Conservation (phyloP, 1,140 invertebrate species). For the Frieseomelitta varia region DNA sequence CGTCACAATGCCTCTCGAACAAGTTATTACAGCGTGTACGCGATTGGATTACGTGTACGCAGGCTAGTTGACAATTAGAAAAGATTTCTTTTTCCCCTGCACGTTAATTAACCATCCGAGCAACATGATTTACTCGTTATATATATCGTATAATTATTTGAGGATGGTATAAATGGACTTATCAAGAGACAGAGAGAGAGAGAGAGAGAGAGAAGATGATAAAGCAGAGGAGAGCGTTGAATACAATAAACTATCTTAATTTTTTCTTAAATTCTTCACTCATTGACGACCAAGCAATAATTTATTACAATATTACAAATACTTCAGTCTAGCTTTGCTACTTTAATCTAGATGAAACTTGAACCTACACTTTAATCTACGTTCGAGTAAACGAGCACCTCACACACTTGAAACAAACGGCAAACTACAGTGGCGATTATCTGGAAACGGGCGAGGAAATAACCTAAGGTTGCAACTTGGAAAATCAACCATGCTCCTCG, state of each 20-base stretch:
- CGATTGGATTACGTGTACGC: background rate
- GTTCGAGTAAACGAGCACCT: too few relatives aligned
- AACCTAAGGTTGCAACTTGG: constrained; percentile 43
- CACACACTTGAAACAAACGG: background rate
- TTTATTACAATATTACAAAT: too few relatives aligned
- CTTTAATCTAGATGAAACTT: too few relatives aligned
- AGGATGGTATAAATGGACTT: background rate
- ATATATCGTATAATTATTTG: constrained; percentile 14
- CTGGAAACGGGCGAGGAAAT: constrained; percentile 26
- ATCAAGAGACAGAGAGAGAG: background rate
- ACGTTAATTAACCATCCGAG: background rate
- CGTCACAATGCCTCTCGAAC: constrained; percentile 11
- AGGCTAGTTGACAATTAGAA: constrained; percentile 32
- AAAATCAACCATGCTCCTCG: constrained; percentile 39
- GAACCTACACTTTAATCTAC: too few relatives aligned
- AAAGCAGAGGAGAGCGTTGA: background rate
- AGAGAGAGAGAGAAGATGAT: background rate
- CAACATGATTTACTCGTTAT: constrained; percentile 9
- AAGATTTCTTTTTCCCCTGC: background rate
- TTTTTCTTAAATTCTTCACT: too few relatives aligned
- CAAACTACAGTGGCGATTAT: constrained; percentile 18
- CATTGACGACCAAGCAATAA: too few relatives aligned
- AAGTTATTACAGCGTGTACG: constrained; percentile 25
- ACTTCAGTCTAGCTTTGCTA: too few relatives aligned
- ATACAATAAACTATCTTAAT: too few relatives aligned